Conservation (phyloP, 2,888 invertebrate genomes). For the Tineola bisselliella region DNA sequence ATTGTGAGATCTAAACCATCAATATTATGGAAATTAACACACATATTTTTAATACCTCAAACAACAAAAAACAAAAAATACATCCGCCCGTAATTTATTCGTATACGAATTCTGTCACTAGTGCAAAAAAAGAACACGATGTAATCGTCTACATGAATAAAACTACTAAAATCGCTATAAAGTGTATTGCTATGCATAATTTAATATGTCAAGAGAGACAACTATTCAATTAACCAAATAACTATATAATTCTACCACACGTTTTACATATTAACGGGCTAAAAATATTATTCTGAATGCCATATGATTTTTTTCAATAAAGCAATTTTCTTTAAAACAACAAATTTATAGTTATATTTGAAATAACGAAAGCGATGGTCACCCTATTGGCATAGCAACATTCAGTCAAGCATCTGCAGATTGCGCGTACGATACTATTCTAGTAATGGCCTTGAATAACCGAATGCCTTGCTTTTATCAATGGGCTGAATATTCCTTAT, state of each 20-base stretch:
- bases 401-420: constrained; percentile 7
- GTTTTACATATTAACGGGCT: too few species aligned
- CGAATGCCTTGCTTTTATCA: constrained; percentile 3
- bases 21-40: not conserved
- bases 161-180: too few species aligned
- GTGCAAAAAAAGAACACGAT: too few species aligned
- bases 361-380: not conserved
- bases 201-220: too few species aligned
- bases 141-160: too few species aligned
- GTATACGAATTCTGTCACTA: not conserved
- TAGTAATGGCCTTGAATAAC: constrained; percentile 4
- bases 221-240: too few species aligned
- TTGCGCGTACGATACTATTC: constrained; percentile 11
- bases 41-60: too few species aligned
- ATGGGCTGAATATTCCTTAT: constrained; percentile 1
- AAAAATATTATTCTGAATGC: too few species aligned
- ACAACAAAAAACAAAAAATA: not conserved
- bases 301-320: too few species aligned
- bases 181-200: too few species aligned
- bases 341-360: not conserved
- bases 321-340: too few species aligned
- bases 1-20: not conserved
- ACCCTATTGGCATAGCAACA: constrained; percentile 1
- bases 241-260: too few species aligned
- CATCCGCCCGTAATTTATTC: not conserved